These are phyloP conservation scores for Petrophora chlorosata DNA, from an alignment of 2,888 invertebrate genomes.

Conservation along the genomic window DNA sequence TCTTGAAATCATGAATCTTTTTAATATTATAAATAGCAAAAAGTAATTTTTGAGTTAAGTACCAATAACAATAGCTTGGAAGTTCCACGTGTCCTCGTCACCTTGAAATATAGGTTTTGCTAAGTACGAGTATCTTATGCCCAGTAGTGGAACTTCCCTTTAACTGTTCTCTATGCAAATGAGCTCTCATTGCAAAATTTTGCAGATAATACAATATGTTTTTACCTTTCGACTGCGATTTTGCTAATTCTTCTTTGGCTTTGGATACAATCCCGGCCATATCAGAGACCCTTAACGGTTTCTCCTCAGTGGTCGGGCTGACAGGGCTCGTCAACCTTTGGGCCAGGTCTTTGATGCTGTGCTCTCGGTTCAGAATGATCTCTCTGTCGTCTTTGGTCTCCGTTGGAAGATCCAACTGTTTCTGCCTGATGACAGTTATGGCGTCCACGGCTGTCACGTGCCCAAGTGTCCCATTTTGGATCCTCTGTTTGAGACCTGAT, in stretches of 20 bases:
- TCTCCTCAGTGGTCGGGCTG: slow-evolving; percentile 83
- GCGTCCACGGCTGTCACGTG: slow-evolving; percentile 78
- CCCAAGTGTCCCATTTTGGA: slow-evolving; percentile 83
- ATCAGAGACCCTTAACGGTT: slow-evolving; percentile 88
- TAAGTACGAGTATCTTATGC: too few species aligned
- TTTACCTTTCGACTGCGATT: slow-evolving; percentile 91
- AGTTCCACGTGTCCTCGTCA: too few species aligned
- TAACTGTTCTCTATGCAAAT: too few species aligned
- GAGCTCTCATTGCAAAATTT: too few species aligned
- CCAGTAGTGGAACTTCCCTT: too few species aligned
- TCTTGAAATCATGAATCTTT: too few species aligned
- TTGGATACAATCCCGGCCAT: slow-evolving; percentile 96
- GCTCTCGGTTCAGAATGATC: slow-evolving; percentile 90
- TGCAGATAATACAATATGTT: too few species aligned
- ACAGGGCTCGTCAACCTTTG: slow-evolving; percentile 91
- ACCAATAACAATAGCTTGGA: too few species aligned
- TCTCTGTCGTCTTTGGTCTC: slow-evolving; percentile 85
- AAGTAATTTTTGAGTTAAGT: too few species aligned
- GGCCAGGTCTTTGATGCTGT: slow-evolving; percentile 94
- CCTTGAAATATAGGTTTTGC: too few species aligned
- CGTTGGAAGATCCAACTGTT: slow-evolving; percentile 83
- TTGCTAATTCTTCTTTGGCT: slow-evolving; percentile 95
- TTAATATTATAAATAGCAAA: too few species aligned
- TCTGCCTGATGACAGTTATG: slow-evolving; percentile 72
- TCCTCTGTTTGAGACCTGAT: slow-evolving; percentile 83